These are phyloP conservation scores for Brachionus manjavacas DNA, from an alignment of 1,140 invertebrate genomes.

Conservation along the genomic window DNA sequence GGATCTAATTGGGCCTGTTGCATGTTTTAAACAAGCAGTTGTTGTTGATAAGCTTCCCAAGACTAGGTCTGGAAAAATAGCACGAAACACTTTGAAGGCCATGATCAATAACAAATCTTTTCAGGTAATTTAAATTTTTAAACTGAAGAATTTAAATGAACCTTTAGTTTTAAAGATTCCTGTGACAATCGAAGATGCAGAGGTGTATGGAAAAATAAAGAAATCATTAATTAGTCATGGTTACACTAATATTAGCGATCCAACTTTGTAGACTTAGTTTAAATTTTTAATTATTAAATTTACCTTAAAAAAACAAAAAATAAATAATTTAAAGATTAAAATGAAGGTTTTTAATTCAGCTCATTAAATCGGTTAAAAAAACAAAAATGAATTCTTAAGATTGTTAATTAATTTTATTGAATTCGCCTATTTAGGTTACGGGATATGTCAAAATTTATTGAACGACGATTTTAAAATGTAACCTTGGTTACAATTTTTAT, in stretches of 20 bases:
- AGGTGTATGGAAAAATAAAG: constrained; percentile 72
- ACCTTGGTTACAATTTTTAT: not conserved
- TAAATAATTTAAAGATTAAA: not conserved
- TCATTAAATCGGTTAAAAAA: not conserved
- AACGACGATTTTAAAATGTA: not conserved
- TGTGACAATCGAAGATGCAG: constrained; percentile 79
- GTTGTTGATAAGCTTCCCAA: constrained; percentile 73
- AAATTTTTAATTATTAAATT: not conserved
- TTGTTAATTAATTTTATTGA: constrained; percentile 1
- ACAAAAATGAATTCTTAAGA: not conserved
- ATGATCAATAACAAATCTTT: constrained; percentile 72
- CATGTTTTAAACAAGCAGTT: constrained; percentile 72
- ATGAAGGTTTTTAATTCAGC: not conserved
- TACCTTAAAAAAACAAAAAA: not conserved
- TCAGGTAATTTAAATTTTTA: constrained; percentile 59
- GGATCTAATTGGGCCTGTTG: constrained; percentile 78
- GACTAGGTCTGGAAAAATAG: constrained; percentile 72
- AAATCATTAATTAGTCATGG: constrained; percentile 60
- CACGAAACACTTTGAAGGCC: constrained; percentile 76
- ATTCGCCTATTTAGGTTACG: not conserved
- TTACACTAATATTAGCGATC: constrained; percentile 8
- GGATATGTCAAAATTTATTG: not conserved
- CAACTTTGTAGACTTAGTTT: not conserved
- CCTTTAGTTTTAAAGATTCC: constrained; percentile 64
- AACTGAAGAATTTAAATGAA: not conserved